Conservation (phyloP, 2,888 invertebrate genomes). For the Apoda limacodes region DNA sequence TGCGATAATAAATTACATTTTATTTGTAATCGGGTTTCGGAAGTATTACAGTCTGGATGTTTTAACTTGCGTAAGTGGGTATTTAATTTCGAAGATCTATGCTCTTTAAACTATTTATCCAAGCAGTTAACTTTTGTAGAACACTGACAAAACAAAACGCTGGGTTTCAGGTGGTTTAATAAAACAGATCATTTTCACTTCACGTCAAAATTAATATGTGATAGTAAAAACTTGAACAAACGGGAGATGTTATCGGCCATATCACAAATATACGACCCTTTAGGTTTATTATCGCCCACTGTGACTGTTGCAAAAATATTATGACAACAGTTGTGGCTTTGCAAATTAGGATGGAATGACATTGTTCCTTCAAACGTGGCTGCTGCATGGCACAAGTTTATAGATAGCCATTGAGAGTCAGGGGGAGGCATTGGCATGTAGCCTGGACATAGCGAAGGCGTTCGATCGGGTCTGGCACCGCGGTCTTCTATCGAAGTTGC, state of each 20-base stretch:
- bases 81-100: constrained; percentile 7
- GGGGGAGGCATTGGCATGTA: no score
- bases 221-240: no score
- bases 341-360: constrained; percentile 7
- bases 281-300: constrained; percentile 6
- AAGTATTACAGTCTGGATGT: no score
- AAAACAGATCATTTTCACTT: constrained; percentile 12
- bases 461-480: no score
- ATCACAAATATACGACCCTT: constrained; percentile 9
- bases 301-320: constrained; percentile 7
- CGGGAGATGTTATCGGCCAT: constrained; percentile 5
- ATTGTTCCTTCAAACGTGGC: no score
- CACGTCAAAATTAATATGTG: no score
- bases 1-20: constrained; percentile 8
- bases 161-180: constrained; percentile 15
- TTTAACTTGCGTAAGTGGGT: no score
- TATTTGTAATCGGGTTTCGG: no score
- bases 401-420: no score
- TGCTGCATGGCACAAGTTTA: no score
- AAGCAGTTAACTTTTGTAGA: constrained; percentile 7
- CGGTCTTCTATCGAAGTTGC: no score
- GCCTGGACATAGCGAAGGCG: no score
- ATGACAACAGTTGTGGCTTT: constrained; percentile 9
- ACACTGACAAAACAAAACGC: constrained; percentile 11
- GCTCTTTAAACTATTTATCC: not conserved